phyloP scores from a whole-genome alignment of 2,113 vertebrate species.

The Periophthalmodon schlosseri region DNA sequence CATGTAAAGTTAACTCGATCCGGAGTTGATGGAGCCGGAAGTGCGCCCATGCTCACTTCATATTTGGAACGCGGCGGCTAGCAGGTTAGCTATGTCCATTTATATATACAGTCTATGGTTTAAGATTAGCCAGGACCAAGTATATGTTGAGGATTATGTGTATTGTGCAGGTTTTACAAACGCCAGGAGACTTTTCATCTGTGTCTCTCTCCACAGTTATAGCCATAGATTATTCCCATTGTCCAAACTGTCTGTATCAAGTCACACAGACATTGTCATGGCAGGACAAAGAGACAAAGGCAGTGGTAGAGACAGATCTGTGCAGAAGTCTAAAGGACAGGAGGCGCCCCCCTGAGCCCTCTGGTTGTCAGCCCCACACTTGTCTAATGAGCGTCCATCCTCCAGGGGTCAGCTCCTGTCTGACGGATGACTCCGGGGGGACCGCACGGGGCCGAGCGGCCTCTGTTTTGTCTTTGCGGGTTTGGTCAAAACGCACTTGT shows the following conservation, averaged over 20 bases:
- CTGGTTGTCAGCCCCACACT: constrained; percentile 38
- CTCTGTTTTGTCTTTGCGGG: constrained; percentile 45
- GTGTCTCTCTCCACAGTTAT: background rate
- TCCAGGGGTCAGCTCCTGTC: constrained; percentile 56
- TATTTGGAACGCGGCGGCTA: too few relatives aligned
- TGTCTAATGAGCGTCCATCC: constrained; percentile 46
- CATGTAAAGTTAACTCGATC: too few relatives aligned
- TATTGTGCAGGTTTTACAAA: background rate
- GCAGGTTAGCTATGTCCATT: too few relatives aligned
- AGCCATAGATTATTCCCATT: background rate
- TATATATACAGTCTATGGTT: too few relatives aligned
- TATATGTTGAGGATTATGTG: background rate
- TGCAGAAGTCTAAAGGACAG: constrained; percentile 38
- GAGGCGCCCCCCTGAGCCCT: constrained; percentile 24
- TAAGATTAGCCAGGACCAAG: too few relatives aligned
- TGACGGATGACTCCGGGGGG: constrained; percentile 64
- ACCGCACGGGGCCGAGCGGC: constrained; percentile 32
- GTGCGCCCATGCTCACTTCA: too few relatives aligned
- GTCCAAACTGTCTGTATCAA: background rate
- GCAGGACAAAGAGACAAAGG: constrained; percentile 1
- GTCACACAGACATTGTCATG: constrained; percentile 7
- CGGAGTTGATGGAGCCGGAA: too few relatives aligned
- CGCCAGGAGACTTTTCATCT: background rate
- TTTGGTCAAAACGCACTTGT: constrained; percentile 26
- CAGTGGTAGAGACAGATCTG: constrained; percentile 23